Percentiles rank a stretch among this genome's conserved stretches.
These are phyloP conservation scores for Apodemia mormo DNA, from an alignment of 2,888 invertebrate genomes.

Conservation along the genomic window DNA sequence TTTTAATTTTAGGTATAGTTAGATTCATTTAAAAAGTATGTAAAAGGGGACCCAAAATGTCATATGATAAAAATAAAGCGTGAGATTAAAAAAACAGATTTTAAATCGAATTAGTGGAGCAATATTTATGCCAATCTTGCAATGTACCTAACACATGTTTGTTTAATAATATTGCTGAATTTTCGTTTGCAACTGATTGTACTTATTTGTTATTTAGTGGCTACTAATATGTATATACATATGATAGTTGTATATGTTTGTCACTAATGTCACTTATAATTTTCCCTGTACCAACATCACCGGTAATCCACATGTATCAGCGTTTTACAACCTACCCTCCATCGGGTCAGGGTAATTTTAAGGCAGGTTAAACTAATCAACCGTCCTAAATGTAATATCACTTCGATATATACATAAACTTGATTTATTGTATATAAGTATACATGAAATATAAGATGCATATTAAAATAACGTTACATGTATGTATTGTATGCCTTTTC, in stretches of 20 bases:
- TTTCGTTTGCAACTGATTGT: conserved; percentile 40
- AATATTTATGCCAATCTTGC: too few species aligned
- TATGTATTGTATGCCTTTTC: background rate
- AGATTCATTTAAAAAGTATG: too few species aligned
- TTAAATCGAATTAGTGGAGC: too few species aligned
- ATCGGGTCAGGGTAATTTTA: background rate
- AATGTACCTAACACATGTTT: too few species aligned
- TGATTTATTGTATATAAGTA: background rate
- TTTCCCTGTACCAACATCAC: background rate
- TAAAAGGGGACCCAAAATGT: too few species aligned
- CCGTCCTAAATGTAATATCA: conserved; percentile 36
- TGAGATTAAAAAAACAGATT: too few species aligned
- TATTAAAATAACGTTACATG: background rate
- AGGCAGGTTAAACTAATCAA: conserved; percentile 27
- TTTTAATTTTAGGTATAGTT: too few species aligned
- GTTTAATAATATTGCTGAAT: background rate
- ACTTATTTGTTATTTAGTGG: conserved; percentile 78
- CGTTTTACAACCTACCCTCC: background rate
- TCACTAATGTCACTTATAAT: conserved; percentile 44
- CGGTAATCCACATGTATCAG: conserved; percentile 13
- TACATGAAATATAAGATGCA: too few species aligned
- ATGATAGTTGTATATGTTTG: conserved; percentile 51
- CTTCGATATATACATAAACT: conserved; percentile 9
- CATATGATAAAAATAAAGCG: too few species aligned
- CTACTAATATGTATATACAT: conserved; percentile 66